phyloP scores from a whole-genome alignment of 2,888 invertebrate genomes.

The Globia sparganii region DNA sequence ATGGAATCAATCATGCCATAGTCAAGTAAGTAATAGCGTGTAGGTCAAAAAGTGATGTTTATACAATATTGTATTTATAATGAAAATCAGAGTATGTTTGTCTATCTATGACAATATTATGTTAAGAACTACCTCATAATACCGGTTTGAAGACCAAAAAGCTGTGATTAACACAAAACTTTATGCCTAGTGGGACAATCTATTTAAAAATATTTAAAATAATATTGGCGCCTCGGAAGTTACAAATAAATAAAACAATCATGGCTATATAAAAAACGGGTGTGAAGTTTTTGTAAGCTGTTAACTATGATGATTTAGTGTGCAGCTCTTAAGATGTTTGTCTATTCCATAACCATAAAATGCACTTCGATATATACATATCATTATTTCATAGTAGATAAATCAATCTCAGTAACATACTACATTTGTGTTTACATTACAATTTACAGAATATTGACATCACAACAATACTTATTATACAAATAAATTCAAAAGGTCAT shows the following conservation, averaged over 20 bases:
- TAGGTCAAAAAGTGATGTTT: neutral
- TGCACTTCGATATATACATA: neutral
- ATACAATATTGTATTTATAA: constrained; percentile 15
- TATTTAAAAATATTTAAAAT: neutral
- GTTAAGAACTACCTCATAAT: neutral
- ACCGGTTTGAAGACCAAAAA: neutral
- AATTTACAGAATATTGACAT: constrained; percentile 22
- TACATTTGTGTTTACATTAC: neutral
- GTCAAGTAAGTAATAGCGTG: neutral
- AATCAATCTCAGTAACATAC: neutral
- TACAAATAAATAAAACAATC: neutral
- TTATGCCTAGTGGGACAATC: too few species aligned
- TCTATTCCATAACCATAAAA: neutral
- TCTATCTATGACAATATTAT: constrained; percentile 18
- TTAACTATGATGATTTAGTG: neutral
- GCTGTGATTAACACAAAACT: neutral
- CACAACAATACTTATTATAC: neutral
- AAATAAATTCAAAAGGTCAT: constrained; percentile 16
- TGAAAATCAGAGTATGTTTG: constrained; percentile 2
- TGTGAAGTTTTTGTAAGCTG: neutral
- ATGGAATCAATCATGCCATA: neutral
- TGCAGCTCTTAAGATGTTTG: neutral
- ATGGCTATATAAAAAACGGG: neutral
- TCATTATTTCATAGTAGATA: neutral
- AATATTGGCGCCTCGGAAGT: neutral